Conservation (phyloP, 2,113 vertebrate species). For the Phainopepla nitens region DNA sequence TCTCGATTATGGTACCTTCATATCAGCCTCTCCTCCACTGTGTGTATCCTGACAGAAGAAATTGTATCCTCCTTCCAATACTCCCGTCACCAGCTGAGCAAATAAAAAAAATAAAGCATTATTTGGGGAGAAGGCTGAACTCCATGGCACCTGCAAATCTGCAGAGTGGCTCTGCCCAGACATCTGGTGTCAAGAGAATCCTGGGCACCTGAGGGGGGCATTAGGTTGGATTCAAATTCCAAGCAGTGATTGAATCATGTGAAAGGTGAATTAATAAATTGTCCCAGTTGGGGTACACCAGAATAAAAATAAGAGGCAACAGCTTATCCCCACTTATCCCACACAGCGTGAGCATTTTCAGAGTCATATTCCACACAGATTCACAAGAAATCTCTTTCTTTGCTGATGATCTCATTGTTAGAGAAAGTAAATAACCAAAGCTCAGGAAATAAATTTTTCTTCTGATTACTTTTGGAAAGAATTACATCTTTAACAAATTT, state of each 20-base stretch:
- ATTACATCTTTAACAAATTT: background rate
- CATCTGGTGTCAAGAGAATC: background rate
- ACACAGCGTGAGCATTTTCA: background rate
- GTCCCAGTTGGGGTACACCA: background rate
- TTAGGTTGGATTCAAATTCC: background rate
- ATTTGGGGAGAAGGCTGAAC: background rate
- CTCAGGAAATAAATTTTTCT: background rate
- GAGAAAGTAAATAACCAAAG: background rate
- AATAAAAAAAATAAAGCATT: background rate
- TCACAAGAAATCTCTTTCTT: background rate
- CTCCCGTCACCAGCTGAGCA: slow-evolving; percentile 82
- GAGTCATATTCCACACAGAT: background rate
- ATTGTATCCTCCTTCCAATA: slow-evolving; percentile 86
- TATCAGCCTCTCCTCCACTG: slow-evolving; percentile 82
- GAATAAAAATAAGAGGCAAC: background rate
- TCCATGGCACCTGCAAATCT: background rate
- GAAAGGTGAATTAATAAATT: background rate
- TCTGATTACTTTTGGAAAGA: background rate
- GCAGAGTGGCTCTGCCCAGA: background rate
- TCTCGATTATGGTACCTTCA: slow-evolving; percentile 75
- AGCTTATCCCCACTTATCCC: background rate
- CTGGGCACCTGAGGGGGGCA: background rate
- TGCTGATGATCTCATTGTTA: background rate
- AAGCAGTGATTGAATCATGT: fast-evolving
- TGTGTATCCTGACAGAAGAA: slow-evolving; percentile 93